A percentile compares a stretch with the other conserved stretches of the same genome.
These are phyloP conservation scores for Chaenodraco wilsoni DNA, from an alignment of 2,797 vertebrate genomes.

Conservation along the genomic window DNA sequence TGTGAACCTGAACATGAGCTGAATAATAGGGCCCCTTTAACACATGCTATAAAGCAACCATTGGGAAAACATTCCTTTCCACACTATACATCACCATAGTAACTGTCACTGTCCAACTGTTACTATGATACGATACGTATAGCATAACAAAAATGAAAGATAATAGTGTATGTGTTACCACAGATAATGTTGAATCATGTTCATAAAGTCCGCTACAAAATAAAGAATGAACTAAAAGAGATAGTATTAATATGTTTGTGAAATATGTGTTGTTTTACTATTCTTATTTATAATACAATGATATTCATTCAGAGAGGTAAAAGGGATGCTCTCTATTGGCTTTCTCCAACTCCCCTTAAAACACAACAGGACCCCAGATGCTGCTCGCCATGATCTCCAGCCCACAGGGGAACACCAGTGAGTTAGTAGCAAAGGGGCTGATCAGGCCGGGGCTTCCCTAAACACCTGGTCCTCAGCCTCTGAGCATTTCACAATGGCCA, in stretches of 20 bases:
- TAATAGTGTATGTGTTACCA: too few relatives aligned
- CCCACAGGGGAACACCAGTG: conserved; percentile 70
- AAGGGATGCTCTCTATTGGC: conserved; percentile 18
- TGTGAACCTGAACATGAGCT: too few relatives aligned
- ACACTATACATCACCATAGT: too few relatives aligned
- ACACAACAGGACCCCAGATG: conserved; percentile 72
- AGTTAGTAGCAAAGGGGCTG: conserved; percentile 48
- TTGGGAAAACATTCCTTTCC: too few relatives aligned
- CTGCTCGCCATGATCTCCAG: conserved; percentile 60
- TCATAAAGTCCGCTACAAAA: not conserved
- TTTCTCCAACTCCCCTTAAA: conserved; percentile 33
- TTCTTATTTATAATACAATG: not conserved
- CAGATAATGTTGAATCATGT: too few relatives aligned
- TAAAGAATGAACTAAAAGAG: not conserved
- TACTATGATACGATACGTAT: too few relatives aligned
- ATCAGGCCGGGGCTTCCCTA: conserved; percentile 46
- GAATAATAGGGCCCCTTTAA: too few relatives aligned
- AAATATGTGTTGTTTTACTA: conserved; percentile 7
- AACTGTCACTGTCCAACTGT: too few relatives aligned
- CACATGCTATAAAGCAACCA: too few relatives aligned
- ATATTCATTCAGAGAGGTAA: conserved; percentile 26
- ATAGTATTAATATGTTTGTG: not conserved
- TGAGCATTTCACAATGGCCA: conserved; percentile 64
- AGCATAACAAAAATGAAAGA: too few relatives aligned
- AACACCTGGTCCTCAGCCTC: conserved; percentile 74